phyloP scores from a whole-genome alignment of 1,140 invertebrate genomes.

The Dendrolimus kikuchii region DNA sequence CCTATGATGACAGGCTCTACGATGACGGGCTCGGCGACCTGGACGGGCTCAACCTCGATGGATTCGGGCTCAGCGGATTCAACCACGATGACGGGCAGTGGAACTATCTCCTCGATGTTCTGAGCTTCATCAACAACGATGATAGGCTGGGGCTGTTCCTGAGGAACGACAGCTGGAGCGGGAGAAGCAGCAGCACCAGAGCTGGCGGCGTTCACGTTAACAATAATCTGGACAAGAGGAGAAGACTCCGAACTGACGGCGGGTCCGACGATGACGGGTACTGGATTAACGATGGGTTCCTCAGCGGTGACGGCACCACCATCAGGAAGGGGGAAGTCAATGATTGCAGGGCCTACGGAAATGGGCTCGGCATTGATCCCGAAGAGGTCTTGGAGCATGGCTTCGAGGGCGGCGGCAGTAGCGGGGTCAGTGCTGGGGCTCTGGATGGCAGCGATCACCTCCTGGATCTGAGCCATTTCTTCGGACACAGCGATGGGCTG shows the following conservation, averaged over 20 bases:
- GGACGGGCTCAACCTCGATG: conserved; percentile 12
- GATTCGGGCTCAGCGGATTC: not conserved
- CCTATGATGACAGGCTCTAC: conserved; percentile 13
- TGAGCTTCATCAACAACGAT: conserved; percentile 1
- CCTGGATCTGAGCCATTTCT: conserved; percentile 25
- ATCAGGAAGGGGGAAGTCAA: conserved; percentile 12
- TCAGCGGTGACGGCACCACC: conserved; percentile 4
- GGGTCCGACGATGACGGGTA: conserved; percentile 5
- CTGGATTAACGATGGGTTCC: not conserved
- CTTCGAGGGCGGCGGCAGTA: conserved; percentile 39
- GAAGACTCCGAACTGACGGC: conserved; percentile 8
- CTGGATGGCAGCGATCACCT: conserved; percentile 43
- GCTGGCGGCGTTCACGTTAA: conserved; percentile 6
- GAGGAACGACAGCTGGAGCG: conserved; percentile 4
- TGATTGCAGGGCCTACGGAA: conserved; percentile 15
- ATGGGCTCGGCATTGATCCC: conserved; percentile 16
- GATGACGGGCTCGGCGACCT: conserved; percentile 14
- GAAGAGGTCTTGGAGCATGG: conserved; percentile 30
- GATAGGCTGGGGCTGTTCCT: conserved; percentile 5
- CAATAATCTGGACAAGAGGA: conserved; percentile 31
- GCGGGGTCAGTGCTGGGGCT: conserved; percentile 49
- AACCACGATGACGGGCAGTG: conserved; percentile 5
- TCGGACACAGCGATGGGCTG: conserved; percentile 13
- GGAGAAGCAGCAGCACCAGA: not conserved
- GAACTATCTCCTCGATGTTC: not conserved